A percentile compares a stretch with the other conserved stretches of the same genome.
Evolutionary conservation across 2,797 vertebrate species (phyloP).

Genomic region (Ibycter americanus): DNA sequence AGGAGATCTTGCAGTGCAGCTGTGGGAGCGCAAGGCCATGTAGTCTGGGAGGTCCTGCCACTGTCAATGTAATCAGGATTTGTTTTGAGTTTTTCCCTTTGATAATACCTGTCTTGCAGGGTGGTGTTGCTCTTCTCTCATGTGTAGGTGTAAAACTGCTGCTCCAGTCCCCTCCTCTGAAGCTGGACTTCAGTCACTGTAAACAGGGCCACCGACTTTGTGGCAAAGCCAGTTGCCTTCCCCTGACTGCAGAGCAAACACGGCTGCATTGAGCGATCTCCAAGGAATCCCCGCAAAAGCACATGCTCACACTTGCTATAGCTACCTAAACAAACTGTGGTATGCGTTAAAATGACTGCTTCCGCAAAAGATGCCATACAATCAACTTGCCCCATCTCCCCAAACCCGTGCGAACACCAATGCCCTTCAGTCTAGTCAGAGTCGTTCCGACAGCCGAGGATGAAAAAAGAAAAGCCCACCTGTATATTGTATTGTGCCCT

Average conservation of each 20-base stretch:
- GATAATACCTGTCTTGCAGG: neutral
- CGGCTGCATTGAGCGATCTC: rapidly evolving
- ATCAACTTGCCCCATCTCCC: neutral
- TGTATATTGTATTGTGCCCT: neutral
- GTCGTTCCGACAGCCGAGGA: neutral
- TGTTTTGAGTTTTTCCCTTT: neutral
- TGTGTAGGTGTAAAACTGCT: neutral
- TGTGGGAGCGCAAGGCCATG: neutral
- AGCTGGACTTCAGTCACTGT: neutral
- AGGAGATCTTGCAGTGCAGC: neutral
- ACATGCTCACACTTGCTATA: rapidly evolving
- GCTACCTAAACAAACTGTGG: neutral
- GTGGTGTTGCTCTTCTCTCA: neutral
- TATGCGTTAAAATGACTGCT: neutral
- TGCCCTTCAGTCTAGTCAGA: neutral
- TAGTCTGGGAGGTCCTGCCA: neutral
- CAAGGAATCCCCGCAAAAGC: neutral
- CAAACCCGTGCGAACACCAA: rapidly evolving
- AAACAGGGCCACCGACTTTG: rapidly evolving
- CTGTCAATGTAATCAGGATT: neutral
- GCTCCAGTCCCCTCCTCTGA: neutral
- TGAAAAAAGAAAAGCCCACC: rapidly evolving
- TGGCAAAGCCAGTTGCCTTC: neutral
- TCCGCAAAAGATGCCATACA: neutral
- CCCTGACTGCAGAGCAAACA: neutral